Percentiles rank a stretch among this genome's conserved stretches.
Evolutionary conservation across 1,140 invertebrate genomes (phyloP).

Genomic region (Camponotus pennsylvanicus): DNA sequence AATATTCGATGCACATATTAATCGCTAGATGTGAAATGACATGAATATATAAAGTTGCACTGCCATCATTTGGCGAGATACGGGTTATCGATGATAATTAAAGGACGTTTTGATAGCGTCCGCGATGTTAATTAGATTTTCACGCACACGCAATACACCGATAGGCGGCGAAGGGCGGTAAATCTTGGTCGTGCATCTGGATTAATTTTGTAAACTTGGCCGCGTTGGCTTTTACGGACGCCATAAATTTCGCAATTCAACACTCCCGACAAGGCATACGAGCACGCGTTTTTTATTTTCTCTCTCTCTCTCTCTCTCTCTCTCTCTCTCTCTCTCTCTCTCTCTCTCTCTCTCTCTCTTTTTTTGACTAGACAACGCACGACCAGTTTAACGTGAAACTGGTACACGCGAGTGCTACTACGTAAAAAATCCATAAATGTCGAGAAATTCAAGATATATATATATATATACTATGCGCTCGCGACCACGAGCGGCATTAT

Average conservation of each 20-base stretch:
- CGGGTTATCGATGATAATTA: conserved; percentile 34
- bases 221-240: conserved; percentile 50
- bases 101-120: conserved; percentile 17
- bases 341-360: background rate
- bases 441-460: conserved; percentile 35
- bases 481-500: conserved; percentile 40
- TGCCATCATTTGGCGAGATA: background rate
- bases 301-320: background rate
- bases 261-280: conserved; percentile 25
- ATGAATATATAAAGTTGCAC: background rate
- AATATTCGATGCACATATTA: no score
- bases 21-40: no score
- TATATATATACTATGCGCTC: conserved; percentile 40
- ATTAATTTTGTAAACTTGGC: conserved; percentile 68
- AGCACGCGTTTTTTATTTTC: background rate
- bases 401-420: conserved; percentile 18
- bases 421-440: conserved; percentile 49
- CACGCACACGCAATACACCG: conserved; percentile 19
- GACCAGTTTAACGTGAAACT: conserved; percentile 50
- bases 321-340: background rate
- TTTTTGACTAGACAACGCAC: conserved; percentile 13
- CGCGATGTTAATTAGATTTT: conserved; percentile 52
- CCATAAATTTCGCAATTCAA: conserved; percentile 55
- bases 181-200: conserved; percentile 22
- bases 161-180: conserved; percentile 33